Evolutionary conservation across 30 jellyfish, hydroid and myxozoan species (phyloP), one percentile per base, ranked within the genome.

Genomic region (Mastigias papua): DNA sequence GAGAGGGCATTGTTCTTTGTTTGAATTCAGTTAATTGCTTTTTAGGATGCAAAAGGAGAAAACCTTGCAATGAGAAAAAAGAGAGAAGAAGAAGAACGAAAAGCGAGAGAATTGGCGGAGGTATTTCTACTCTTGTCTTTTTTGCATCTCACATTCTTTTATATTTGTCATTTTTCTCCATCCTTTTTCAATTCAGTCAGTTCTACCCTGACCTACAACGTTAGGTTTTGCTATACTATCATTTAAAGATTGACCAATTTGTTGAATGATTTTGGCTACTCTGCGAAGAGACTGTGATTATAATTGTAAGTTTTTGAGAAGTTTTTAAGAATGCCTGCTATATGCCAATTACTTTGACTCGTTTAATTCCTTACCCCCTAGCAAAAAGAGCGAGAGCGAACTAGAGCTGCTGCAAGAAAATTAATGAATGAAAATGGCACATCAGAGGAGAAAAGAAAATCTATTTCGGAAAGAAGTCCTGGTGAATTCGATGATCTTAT

Each of bases 401-500:
- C 90, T 17, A 82, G 97, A 35, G 91, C 96, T 0, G 97, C 98
- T 29, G 96, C 98, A 31, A 82, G 91, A 65, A 83, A 88, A 57
- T 76, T 93, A 34, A 93, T 93, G 97, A 88, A 80, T 30, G 96
- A 81, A 29, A 73, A 92, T 51, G 87, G 92, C 23, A 25, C 81
- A 19, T 6, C 94, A 25, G 98, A 93, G 27, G 98, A 93, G 65
- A 85, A 80, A 57, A 92, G 97, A 48, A 87, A 88, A 65, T 93
- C 98, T 60, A 88, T 93, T 32, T 93, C 98, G 37, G 98, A 93
- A 67, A 54, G 98, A 62, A 93, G 98, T 46, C 98, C 98, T 33
- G 98, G 98, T 30, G 98, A 93, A 77, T 93, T 93, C 71, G 98
- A 93, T 68, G 98, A 93, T 62, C 76, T 93, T 51, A 93, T 93